Base-by-base conservation (phyloP, 2,888 invertebrate genomes). In the Drosophila bunnanda region DNA sequence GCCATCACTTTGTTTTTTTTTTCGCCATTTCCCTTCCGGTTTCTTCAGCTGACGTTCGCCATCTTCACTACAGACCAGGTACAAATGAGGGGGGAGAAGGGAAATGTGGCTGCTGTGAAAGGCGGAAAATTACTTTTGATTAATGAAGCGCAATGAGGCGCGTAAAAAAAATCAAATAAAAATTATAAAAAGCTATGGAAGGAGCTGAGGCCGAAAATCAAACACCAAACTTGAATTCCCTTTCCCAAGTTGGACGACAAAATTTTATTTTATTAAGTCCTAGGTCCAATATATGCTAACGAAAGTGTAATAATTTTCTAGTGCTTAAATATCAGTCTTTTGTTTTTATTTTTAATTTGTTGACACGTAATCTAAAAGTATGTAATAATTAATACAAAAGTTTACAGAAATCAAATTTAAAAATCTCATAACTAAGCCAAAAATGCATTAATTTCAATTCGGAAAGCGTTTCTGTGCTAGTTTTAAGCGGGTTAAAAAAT, bases 111-210 rank as follows among this genome's bases (percentile, higher is more conserved):
- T 59, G 54, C 54, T 54, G 50, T 69, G 67, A 76, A 76, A 75
- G 61, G 57, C 76, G 76, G 72, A 70, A 78, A 89, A 89, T 89
- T 83, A 73, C 80, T 82, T 82, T 88, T 89, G 89, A 89, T 89
- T 89, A 88, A 89, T 89, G 78, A 82, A 79, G 75, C 75, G 78
- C 73, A 78, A 74, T 87, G 75, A 82, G 67, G 78, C 75, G 66
- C 48, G 44, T 59, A 61, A 65, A 75, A 75, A 56, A 65, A 59
- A 66, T 39, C 39, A 52, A 61, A 61, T 62, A 62, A 77, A 67
- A 70, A 61, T 52, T 56, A 75, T 70, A 79, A 22, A 69, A 67
- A 69, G 68, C 30, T 58, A 59, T 43, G 54, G 36, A 65, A 69
- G 67, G 59, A 60, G 58, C 38, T 25, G 9, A 30, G 9, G 22